These are phyloP conservation scores for Mirza zaza DNA, from an alignment of 2,113 vertebrate species.

Conservation along the genomic window DNA sequence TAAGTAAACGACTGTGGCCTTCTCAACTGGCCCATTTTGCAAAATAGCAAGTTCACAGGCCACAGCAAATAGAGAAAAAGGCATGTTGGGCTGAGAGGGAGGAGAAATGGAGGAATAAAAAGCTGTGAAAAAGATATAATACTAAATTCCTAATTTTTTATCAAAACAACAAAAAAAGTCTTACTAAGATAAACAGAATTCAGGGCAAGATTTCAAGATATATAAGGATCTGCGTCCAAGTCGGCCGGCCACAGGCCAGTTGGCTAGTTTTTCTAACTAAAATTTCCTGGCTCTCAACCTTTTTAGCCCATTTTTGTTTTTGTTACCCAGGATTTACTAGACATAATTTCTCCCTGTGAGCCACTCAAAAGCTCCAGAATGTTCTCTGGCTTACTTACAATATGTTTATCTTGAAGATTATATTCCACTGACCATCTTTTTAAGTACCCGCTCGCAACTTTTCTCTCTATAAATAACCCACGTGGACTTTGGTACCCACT, in stretches of 20 bases:
- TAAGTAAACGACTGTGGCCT: neutral
- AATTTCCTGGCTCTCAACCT: neutral
- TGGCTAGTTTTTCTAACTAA: neutral
- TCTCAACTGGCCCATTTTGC: neutral
- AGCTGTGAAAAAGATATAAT: neutral
- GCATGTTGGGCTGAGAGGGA: neutral
- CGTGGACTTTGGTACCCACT: neutral
- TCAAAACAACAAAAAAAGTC: neutral
- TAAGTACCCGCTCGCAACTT: neutral
- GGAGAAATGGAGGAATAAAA: neutral
- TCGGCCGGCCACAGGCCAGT: neutral
- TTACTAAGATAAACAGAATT: neutral
- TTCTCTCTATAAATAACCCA: conserved; percentile 43
- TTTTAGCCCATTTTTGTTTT: neutral
- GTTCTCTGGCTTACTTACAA: neutral
- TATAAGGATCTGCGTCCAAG: neutral
- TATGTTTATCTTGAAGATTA: neutral
- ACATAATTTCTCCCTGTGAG: neutral
- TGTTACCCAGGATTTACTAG: neutral
- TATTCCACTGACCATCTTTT: neutral
- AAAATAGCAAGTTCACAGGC: neutral
- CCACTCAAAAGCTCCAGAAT: neutral
- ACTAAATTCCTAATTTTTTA: neutral
- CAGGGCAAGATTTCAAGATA: neutral
- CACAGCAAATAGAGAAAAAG: neutral